Percentiles rank a stretch among this genome's conserved stretches.
Conservation (phyloP, 2,888 invertebrate genomes). For the Ctenicera cuprea region DNA sequence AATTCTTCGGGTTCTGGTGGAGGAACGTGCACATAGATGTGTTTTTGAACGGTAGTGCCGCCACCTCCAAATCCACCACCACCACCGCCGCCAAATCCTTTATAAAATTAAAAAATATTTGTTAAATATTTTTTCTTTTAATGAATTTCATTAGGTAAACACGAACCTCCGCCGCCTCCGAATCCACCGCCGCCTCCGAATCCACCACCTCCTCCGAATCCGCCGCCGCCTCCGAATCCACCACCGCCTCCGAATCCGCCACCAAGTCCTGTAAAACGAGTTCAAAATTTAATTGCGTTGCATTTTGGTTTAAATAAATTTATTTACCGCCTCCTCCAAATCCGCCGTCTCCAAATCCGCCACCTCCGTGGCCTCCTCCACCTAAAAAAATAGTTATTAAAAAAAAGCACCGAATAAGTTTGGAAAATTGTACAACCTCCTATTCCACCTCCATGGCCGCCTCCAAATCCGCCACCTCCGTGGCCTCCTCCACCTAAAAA, state of each 20-base stretch:
- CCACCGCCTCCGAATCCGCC: constrained; percentile 55
- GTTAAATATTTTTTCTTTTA: too few relatives aligned
- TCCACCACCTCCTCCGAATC: constrained; percentile 60
- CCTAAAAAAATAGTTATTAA: too few relatives aligned
- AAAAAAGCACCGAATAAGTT: too few relatives aligned
- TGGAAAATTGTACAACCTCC: constrained; percentile 26
- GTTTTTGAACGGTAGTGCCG: constrained; percentile 85
- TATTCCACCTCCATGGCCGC: constrained; percentile 53
- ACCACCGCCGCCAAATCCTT: constrained; percentile 68
- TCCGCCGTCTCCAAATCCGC: constrained; percentile 44
- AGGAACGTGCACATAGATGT: constrained; percentile 93
- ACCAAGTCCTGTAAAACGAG: constrained; percentile 35
- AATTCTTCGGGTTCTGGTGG: constrained; percentile 89
- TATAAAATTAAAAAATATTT: constrained; percentile 56
- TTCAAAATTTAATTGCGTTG: not conserved
- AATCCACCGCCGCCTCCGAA: constrained; percentile 60
- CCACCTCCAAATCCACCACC: constrained; percentile 73
- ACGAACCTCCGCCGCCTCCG: not conserved
- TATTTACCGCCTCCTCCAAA: constrained; percentile 34
- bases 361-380: constrained; percentile 59
- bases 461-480: constrained; percentile 52
- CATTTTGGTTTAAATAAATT: not conserved
- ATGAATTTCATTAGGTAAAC: constrained; percentile 37
- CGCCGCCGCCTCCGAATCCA: constrained; percentile 50
- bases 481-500: constrained; percentile 59